Percentiles rank a stretch among this genome's conserved stretches.
These are phyloP conservation scores for Caenorhabditis panamensis DNA, from an alignment of 2,888 invertebrate genomes.

Conservation along the genomic window DNA sequence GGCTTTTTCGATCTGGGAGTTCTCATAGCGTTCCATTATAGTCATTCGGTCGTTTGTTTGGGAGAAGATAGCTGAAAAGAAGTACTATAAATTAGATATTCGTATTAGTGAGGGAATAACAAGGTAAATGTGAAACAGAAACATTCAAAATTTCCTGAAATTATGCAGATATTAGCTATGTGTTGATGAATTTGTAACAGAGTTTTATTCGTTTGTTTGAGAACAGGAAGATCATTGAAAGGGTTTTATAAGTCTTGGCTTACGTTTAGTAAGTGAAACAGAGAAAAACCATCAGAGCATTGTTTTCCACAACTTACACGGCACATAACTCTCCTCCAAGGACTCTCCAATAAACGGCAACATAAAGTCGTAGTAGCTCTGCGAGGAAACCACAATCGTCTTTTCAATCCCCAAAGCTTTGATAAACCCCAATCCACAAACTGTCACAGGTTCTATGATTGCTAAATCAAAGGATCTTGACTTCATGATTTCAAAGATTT, in stretches of 20 bases:
- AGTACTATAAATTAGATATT: too few relatives aligned
- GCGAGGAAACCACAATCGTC: slow-evolving; percentile 45
- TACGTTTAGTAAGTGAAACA: too few relatives aligned
- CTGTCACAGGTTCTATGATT: slow-evolving; percentile 37
- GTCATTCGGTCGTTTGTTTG: slow-evolving; percentile 39
- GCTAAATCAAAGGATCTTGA: slow-evolving; percentile 37
- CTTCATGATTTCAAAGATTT: slow-evolving; percentile 5
- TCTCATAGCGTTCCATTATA: slow-evolving; percentile 30
- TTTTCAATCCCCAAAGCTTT: slow-evolving; percentile 37
- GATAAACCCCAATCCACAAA: slow-evolving; percentile 38
- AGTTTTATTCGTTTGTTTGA: too few relatives aligned
- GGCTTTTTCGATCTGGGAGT: slow-evolving; percentile 21
- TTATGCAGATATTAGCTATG: too few relatives aligned
- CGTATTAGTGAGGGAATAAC: neutral
- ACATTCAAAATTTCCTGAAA: too few relatives aligned
- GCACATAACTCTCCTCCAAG: slow-evolving; percentile 37
- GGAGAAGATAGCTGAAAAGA: slow-evolving; percentile 33
- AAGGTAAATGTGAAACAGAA: neutral
- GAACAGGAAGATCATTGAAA: neutral
- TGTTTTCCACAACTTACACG: slow-evolving; percentile 1
- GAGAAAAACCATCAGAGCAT: too few relatives aligned
- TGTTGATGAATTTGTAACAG: too few relatives aligned
- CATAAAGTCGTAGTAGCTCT: slow-evolving; percentile 41
- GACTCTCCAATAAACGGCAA: slow-evolving; percentile 40
- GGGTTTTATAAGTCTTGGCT: too few relatives aligned